Conservation (phyloP, 2,797 vertebrate species). For the Rhincodon typus region DNA sequence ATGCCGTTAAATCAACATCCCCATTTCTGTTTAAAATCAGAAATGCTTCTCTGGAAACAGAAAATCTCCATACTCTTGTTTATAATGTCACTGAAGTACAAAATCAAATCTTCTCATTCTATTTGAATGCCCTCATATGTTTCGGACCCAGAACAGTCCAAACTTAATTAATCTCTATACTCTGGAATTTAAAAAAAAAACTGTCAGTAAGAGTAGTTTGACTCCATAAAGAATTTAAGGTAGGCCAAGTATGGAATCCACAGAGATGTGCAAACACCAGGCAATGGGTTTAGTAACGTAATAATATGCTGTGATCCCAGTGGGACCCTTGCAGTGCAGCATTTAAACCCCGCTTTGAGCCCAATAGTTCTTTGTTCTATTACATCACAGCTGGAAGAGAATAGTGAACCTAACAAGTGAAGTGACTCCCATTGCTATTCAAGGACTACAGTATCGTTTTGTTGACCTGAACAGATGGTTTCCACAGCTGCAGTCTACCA, state of each 20-base stretch:
- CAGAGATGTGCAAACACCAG: neutral
- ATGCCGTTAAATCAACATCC: no score
- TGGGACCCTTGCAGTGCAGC: neutral
- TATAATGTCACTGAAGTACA: neutral
- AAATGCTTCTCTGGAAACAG: neutral
- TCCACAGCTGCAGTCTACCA: conserved; percentile 11
- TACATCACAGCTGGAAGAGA: neutral
- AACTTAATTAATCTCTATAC: neutral
- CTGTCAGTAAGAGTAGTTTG: neutral
- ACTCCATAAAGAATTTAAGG: neutral
- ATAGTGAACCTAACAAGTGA: neutral
- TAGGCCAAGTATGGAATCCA: neutral
- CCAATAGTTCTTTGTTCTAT: neutral
- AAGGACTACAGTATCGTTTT: neutral
- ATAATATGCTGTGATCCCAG: neutral
- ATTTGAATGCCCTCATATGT: neutral
- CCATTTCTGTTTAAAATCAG: neutral
- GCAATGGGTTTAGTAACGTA: neutral
- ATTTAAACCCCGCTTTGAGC: neutral
- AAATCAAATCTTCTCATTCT: neutral
- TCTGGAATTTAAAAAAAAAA: neutral
- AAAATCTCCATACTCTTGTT: neutral
- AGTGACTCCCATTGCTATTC: neutral
- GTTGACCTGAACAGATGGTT: neutral
- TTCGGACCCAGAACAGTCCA: neutral